Base-by-base conservation (phyloP, 2,113 vertebrate species). In the Bucco capensis region DNA sequence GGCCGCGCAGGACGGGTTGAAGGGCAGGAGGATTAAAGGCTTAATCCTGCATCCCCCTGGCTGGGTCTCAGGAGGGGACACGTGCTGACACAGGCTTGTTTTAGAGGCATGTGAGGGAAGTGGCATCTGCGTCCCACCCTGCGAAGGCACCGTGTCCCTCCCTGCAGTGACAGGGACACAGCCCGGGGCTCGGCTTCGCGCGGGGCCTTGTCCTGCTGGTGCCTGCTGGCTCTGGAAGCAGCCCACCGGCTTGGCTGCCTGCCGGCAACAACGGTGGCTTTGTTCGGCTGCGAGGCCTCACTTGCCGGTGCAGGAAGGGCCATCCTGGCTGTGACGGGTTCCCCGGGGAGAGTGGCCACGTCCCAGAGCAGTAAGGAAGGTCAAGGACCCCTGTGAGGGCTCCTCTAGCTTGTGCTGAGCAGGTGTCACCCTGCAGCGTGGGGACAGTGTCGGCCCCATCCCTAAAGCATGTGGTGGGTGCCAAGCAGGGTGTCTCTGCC, bases 1-100 rank as follows among this genome's bases (percentile, higher is more conserved):
- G 83, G 96, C 75, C 50, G 93, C 33, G 3, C 61, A 42, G 85
- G 95, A 96, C 96, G 95, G 92, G 94, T 67, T 89, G 93, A 81
- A 91, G 89, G 89, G 79, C 83, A 74, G 86, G 87, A 75, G 85
- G 92, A 92, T 95, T 94, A 95, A 91, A 73, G 76, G 79, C 25
- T 93, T 93, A 77, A 78, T 86, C 44, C 57, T 58, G 76, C 42
- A 56, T 75, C 79, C 72, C 56, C 85, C 51, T 6, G 13, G 44
- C 60, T 17, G 46, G 9, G 19, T 71, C 56, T 38, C 5, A 1
- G 87, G 75, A 86, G 71, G 69, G 80, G 88, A 62, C 53, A 22
- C 6, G 23, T 62, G 83, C 76, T 66, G 88, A 81, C 65, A 37
- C 40, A 31, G 76, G 33, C 46, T 85, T 40, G 57, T 72, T 94